Conservation (phyloP, 2,113 vertebrate species). For the Hepsetus odoe region DNA sequence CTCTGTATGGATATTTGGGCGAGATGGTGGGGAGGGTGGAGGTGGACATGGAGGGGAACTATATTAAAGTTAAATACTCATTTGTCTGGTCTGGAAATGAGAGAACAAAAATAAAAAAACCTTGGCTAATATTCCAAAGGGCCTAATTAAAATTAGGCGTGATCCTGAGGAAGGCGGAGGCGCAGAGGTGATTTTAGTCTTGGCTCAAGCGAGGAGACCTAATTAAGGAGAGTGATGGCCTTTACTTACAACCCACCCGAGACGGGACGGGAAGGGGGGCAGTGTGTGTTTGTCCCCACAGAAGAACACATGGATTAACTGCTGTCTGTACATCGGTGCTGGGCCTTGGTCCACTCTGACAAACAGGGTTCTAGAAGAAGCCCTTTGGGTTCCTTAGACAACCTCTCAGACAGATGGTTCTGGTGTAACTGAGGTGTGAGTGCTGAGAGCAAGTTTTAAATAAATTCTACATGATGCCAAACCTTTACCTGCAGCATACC, state of each 20-base stretch:
- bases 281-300: conserved; percentile 75
- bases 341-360: too few species aligned
- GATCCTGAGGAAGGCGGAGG: conserved; percentile 77
- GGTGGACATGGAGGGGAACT: conserved; percentile 53
- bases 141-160: conserved; percentile 94
- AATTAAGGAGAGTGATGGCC: conserved; percentile 94
- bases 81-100: conserved; percentile 88
- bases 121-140: conserved; percentile 87
- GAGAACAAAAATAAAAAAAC: conserved; percentile 84
- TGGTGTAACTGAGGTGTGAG: too few species aligned
- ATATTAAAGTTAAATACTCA: conserved; percentile 76
- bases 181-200: conserved; percentile 87
- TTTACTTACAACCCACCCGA: conserved; percentile 84
- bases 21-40: conserved; percentile 51
- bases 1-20: conserved; percentile 51
- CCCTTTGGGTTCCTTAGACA: too few species aligned
- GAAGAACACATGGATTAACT: conserved; percentile 62
- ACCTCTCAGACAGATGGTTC: too few species aligned
- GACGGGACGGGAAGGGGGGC: conserved; percentile 60
- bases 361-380: too few species aligned
- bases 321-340: conserved; percentile 63
- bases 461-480: too few species aligned
- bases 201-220: conserved; percentile 83
- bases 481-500: too few species aligned
- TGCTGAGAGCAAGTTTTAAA: too few species aligned